phyloP scores from a whole-genome alignment of 2,113 vertebrate genomes.

The Bos indicus region DNA sequence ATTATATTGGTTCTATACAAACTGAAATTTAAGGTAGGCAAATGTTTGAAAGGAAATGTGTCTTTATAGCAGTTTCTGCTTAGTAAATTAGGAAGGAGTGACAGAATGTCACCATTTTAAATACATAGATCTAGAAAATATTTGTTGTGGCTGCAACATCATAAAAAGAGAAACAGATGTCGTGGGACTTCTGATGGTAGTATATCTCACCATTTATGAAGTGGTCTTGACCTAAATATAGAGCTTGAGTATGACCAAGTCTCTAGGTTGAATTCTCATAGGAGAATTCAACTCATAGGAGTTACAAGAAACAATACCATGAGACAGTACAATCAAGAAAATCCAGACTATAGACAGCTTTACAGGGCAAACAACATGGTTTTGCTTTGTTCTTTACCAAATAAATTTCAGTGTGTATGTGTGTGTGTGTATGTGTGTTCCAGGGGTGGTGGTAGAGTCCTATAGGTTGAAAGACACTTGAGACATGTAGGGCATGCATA shows the following conservation, averaged over 20 bases:
- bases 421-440: not conserved
- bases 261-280: not conserved
- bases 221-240: not conserved
- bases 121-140: not conserved
- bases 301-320: not conserved
- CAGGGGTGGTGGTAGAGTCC: fast-evolving
- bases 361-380: not conserved
- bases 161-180: not conserved
- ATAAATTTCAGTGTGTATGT: not conserved
- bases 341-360: not conserved
- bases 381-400: not conserved
- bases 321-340: not conserved
- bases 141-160: not conserved
- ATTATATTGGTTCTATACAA: not conserved
- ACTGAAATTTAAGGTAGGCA: not conserved
- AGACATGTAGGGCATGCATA: not conserved
- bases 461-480: not conserved
- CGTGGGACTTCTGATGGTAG: not conserved
- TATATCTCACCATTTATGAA: not conserved
- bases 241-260: not conserved
- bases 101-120: not conserved
- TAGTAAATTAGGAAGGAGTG: not conserved
- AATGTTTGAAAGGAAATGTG: not conserved
- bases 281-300: not conserved
- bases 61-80: not conserved